phyloP scores from a whole-genome alignment of 1,140 invertebrate species.

The Ctenoplectra terminalis region DNA sequence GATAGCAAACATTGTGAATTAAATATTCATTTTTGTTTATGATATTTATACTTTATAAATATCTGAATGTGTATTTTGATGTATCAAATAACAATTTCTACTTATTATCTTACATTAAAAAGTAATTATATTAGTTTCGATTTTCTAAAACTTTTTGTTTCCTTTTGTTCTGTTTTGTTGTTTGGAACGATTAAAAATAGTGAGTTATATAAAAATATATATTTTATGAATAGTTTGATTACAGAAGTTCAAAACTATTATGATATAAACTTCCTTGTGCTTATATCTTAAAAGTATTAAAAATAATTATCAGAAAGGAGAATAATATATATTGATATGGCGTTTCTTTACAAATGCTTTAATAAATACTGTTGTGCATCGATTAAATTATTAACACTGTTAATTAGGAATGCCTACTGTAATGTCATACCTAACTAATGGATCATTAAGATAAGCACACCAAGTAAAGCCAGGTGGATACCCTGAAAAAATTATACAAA shows the following conservation, averaged over 20 bases:
- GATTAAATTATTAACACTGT: slow-evolving; percentile 27
- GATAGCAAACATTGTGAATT: background rate
- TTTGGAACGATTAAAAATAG: background rate
- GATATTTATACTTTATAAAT: background rate
- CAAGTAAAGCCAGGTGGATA: slow-evolving; percentile 82
- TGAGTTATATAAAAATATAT: slow-evolving; percentile 27
- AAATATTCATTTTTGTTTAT: background rate
- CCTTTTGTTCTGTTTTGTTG: background rate
- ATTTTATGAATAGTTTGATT: background rate
- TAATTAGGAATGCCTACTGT: slow-evolving; percentile 50
- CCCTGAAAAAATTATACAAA: slow-evolving; percentile 76
- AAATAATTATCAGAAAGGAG: background rate
- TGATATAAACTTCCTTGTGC: slow-evolving; percentile 14
- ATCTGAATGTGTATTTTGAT: background rate
- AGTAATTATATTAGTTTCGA: background rate
- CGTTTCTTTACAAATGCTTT: slow-evolving; percentile 30
- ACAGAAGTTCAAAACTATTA: background rate
- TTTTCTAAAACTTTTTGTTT: background rate
- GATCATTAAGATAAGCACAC: slow-evolving; percentile 80
- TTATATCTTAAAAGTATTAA: background rate
- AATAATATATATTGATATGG: slow-evolving; percentile 9
- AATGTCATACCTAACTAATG: slow-evolving; percentile 70
- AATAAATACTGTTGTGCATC: slow-evolving; percentile 46
- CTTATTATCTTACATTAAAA: background rate
- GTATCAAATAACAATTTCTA: background rate